These are phyloP conservation scores for Podarcis siculus DNA, from an alignment of 2,797 vertebrate species.

Conservation along the genomic window DNA sequence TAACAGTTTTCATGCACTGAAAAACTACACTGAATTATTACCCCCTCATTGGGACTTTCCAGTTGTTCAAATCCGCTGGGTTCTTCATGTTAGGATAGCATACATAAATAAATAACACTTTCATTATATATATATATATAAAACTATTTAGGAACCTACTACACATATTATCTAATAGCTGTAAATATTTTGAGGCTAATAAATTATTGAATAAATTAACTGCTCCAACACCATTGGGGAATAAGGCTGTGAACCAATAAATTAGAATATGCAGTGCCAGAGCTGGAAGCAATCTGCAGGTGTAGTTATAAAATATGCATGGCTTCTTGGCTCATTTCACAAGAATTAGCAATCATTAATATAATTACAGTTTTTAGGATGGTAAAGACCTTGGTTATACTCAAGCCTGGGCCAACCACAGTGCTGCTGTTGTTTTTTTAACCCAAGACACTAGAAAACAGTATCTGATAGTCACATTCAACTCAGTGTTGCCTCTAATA, in stretches of 20 bases:
- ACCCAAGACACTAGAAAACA: neutral
- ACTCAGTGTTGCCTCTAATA: neutral
- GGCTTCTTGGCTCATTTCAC: neutral
- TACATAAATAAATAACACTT: neutral
- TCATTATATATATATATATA: neutral
- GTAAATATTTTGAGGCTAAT: neutral
- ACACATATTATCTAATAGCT: neutral
- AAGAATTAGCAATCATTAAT: conserved; percentile 30
- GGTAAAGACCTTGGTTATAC: neutral
- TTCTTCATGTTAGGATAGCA: neutral
- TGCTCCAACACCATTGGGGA: neutral
- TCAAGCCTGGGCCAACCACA: neutral
- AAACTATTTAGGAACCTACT: neutral
- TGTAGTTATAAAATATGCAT: neutral
- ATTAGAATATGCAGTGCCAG: neutral
- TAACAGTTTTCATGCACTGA: neutral
- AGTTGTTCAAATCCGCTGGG: neutral
- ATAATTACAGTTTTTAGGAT: neutral
- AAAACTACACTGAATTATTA: neutral
- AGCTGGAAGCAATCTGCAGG: neutral
- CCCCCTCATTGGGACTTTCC: neutral
- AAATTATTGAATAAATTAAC: conserved; percentile 17
- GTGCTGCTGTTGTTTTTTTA: neutral
- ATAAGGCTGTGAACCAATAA: conserved; percentile 10
- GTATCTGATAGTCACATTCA: neutral